Base-by-base conservation (phyloP, 1,140 invertebrate species). In the Cotesia glomerata region DNA sequence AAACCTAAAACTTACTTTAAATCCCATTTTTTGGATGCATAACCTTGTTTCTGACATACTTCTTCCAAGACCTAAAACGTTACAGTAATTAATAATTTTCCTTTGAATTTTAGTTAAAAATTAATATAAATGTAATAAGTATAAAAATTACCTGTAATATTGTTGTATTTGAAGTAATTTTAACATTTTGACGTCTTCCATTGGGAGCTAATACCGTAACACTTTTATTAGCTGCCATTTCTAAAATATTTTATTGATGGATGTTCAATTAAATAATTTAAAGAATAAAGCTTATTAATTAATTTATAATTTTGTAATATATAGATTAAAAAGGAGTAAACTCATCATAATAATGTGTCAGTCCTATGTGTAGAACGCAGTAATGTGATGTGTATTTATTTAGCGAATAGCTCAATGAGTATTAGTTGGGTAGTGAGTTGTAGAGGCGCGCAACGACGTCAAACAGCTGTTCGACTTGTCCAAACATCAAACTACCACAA, bases 1-100 rank as follows among this genome's bases (percentile, higher is more conserved):
- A 9, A 45, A 45, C 39, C 45, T 26, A 39, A 75, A 54, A 74
- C 82, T 84, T 83, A 90, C 89, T 91, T 93, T 11, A 95, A 85
- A 83, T 93, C 91, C 88, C 92, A 95, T 74, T 93, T 91, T 75
- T 91, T 89, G 34, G 92, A 84, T 64, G 92, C 85, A 73, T 91
- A 91, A 34, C 90, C 91, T 80, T 94, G 90, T 81, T 95, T 95
- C 56, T 87, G 85, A 81, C 94, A 95, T 5, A 91, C 93, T 87
- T 94, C 93, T 86, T 95, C 94, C 59, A 95, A 83, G 58, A 95
- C 88, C 93, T 94, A 77, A 72, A 88, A 88, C 76, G n/a, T 54
- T 54, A 2, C 5, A 54, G 13, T 5, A 54, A 11, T 54, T 54
- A 54, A 54, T 1, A 54, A 54, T 16, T 16, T 11, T 11, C 0